These are phyloP conservation scores for Cladorhizidae sp. DNA, from an alignment of 37 sponge, comb jelly and placozoan species.

Conservation along the genomic window DNA sequence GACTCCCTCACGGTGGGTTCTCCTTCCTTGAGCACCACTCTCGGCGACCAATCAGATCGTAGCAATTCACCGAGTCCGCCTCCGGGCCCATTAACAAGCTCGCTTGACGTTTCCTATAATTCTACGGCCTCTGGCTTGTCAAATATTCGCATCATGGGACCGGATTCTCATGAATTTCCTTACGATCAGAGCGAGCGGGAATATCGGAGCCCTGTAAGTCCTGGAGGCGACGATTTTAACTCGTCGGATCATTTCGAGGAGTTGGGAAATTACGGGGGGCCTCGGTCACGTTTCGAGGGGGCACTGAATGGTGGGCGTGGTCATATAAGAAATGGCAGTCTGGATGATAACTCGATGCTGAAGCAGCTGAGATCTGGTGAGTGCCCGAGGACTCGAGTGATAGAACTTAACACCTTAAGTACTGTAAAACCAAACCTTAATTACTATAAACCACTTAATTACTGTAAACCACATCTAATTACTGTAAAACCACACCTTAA, in stretches of 20 bases:
- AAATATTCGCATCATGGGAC: background rate
- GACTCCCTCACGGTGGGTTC: background rate
- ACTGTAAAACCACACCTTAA: too few species aligned
- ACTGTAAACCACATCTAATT: too few species aligned
- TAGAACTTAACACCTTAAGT: too few species aligned
- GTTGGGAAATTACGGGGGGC: background rate
- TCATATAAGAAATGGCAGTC: slow-evolving; percentile 49
- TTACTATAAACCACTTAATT: too few species aligned
- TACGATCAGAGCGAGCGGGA: background rate
- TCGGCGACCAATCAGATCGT: slow-evolving; percentile 18
- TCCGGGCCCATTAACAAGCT: background rate
- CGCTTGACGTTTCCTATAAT: background rate
- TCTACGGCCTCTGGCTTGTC: slow-evolving; percentile 2
- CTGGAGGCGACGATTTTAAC: slow-evolving; percentile 19
- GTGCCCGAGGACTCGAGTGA: too few species aligned
- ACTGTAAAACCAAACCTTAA: too few species aligned
- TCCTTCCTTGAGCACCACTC: background rate
- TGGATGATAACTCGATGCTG: slow-evolving; percentile 56
- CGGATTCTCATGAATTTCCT: background rate
- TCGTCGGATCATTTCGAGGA: slow-evolving; percentile 31
- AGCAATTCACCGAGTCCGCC: slow-evolving; percentile 27
- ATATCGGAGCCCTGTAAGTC: background rate
- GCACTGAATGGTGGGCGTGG: slow-evolving; percentile 9
- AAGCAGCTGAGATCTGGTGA: slow-evolving; percentile 45
- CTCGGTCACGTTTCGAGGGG: background rate